Evolutionary conservation across 2,797 vertebrate species (phyloP), one percentile per base, ranked within the genome.

Genomic region (Tapirus indicus): DNA sequence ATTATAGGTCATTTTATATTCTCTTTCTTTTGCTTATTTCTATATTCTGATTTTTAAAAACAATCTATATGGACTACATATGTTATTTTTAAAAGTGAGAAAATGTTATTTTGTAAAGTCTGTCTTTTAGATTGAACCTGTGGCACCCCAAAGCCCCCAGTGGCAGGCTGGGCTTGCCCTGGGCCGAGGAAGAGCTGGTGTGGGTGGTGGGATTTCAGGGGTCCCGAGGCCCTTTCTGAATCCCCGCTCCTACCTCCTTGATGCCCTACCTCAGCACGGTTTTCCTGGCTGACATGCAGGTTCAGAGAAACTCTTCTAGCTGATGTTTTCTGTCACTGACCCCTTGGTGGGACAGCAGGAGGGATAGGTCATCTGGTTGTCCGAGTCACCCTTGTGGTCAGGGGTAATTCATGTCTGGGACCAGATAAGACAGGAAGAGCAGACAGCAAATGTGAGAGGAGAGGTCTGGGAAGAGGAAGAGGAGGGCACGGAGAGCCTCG

Each of bases 1-100:
- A 29, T 95, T 54, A 27, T 20, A 23, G 25, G 18, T 92, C 91
- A 84, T 88, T 92, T 95, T 91, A 79, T 84, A 41, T 64, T 66
- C 5, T 71, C 25, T 94, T 29, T 62, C 44, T 68, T 82, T 91
- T 79, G 32, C 7, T 91, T 86, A 44, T 83, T 94, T 52, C 88
- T 94, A 18, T 49, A 89, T 62, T 78, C 4, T 87, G 12, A 71
- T 87, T 25, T 41, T 68, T 44, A 17, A 44, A 91, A 83, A 41
- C 54, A 89, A 62, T 49, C 54, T 71, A 60, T 44, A 66, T 32
- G 14, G 44, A 44, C 11, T 25, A 74, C 8, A 23, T 35, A 44
- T 32, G 6, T 54, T 54, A 41, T 79, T 89, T 44, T 56, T 16
- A 71, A 80, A 92, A 74, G 64, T 29, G 38, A 62, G 38, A 66